Percentiles rank a stretch among this genome's conserved stretches.
Conservation (phyloP, 2,113 vertebrate genomes). For the Scartelaos histophorus region DNA sequence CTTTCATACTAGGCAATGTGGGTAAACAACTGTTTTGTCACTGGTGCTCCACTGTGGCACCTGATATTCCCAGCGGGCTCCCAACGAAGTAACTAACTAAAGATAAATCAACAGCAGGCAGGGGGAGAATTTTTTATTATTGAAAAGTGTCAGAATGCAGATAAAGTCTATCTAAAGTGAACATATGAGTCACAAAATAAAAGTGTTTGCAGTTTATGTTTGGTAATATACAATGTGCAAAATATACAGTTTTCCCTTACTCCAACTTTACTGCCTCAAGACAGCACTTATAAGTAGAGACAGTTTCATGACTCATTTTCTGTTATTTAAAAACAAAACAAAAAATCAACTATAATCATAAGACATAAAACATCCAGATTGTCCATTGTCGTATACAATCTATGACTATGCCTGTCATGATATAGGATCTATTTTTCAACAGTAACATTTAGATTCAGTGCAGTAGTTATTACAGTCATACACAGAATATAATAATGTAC, state of each 20-base stretch:
- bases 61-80: too few species aligned
- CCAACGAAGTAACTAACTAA: too few species aligned
- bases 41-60: too few species aligned
- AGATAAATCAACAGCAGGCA: too few species aligned
- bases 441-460: background rate
- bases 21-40: too few species aligned
- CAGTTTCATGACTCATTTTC: background rate
- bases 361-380: background rate
- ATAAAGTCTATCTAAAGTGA: background rate
- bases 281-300: background rate
- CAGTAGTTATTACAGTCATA: background rate
- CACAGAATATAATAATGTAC: background rate
- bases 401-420: background rate
- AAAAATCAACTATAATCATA: background rate
- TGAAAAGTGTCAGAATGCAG: background rate
- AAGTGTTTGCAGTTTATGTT: background rate
- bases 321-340: background rate
- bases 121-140: too few species aligned
- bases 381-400: background rate
- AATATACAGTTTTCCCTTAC: background rate
- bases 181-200: background rate
- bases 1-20: too few species aligned
- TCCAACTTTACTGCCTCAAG: background rate
- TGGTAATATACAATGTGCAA: background rate
- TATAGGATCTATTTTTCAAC: background rate